Evolutionary conservation across 2,797 vertebrate genomes (phyloP).

Genomic region (Microctenopoma steveboyesi): DNA sequence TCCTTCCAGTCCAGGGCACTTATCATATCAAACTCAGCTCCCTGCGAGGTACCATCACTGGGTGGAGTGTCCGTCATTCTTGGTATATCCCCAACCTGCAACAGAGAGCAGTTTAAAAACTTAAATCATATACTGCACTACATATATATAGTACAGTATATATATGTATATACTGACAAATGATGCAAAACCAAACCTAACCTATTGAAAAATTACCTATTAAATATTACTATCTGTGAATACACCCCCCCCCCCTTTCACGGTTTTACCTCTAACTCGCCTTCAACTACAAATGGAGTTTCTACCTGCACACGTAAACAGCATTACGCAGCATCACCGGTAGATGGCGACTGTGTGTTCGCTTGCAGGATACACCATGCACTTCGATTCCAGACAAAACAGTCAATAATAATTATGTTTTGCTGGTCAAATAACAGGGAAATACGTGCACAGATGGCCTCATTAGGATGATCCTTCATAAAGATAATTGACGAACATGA

Average conservation of each 20-base stretch:
- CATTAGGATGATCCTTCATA: constrained; percentile 48
- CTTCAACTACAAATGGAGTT: constrained; percentile 37
- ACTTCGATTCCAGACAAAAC: constrained; percentile 83
- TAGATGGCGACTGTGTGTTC: constrained; percentile 75
- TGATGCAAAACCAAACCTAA: neutral
- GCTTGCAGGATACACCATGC: constrained; percentile 79
- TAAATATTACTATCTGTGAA: neutral
- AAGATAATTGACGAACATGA: constrained; percentile 57
- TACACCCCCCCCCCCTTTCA: neutral
- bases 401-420: constrained; percentile 83
- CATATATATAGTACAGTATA: no score
- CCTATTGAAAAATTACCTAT: no score
- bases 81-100: constrained; percentile 58
- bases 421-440: constrained; percentile 50
- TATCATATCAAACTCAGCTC: constrained; percentile 83
- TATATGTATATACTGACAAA: neutral
- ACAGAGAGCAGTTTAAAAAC: constrained; percentile 8
- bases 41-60: constrained; percentile 81
- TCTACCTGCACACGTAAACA: constrained; percentile 75
- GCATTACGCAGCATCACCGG: constrained; percentile 62
- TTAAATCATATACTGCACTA: neutral
- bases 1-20: constrained; percentile 89
- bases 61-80: constrained; percentile 85
- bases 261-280: constrained; percentile 18
- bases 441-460: constrained; percentile 65